Conservation (phyloP, 2,888 invertebrate genomes). For the Phaonia tiefii region DNA sequence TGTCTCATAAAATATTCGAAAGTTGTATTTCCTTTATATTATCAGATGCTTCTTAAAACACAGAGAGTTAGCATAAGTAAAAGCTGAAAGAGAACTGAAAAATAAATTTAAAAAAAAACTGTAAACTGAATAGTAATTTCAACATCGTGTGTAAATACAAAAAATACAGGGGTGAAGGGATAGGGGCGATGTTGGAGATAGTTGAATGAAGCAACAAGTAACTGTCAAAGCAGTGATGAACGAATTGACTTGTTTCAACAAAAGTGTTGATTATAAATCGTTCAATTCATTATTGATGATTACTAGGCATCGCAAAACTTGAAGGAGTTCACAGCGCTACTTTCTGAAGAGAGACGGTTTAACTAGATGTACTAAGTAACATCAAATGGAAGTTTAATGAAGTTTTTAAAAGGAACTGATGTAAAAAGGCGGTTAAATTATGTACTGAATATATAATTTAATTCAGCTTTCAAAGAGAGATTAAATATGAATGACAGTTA, state of each 20-base stretch:
- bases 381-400: too few species aligned
- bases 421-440: too few species aligned
- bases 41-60: not conserved
- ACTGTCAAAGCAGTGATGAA: constrained; percentile 21
- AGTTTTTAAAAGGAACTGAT: too few species aligned
- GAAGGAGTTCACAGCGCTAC: too few species aligned
- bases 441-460: too few species aligned
- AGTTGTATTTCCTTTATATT: not conserved
- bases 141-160: constrained; percentile 18
- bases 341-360: too few species aligned
- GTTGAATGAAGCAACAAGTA: constrained; percentile 5
- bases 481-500: too few species aligned
- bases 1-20: constrained; percentile 29
- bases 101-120: constrained; percentile 62
- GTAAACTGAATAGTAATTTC: constrained; percentile 50
- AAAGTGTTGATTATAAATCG: not conserved
- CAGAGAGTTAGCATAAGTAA: too few species aligned
- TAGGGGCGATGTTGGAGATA: not conserved
- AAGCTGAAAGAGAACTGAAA: constrained; percentile 24
- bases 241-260: constrained; percentile 57
- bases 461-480: too few species aligned
- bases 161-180: constrained; percentile 41
- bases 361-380: too few species aligned
- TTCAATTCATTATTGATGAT: not conserved
- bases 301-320: too few species aligned